Evolutionary conservation across 2,888 invertebrate species (phyloP).

Genomic region (Lasiommata megera): DNA sequence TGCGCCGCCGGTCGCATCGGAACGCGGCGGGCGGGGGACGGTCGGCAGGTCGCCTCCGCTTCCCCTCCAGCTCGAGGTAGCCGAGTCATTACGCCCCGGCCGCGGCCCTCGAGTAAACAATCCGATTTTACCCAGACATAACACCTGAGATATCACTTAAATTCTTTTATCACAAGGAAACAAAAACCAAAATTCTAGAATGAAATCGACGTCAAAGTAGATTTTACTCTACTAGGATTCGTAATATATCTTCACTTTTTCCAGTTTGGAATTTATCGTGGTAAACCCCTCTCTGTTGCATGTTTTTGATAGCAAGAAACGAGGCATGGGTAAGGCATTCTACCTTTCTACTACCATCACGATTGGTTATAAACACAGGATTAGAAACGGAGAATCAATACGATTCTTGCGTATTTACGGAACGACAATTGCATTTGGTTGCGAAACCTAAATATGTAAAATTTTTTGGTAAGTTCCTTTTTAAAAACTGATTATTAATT

Average conservation of each 20-base stretch:
- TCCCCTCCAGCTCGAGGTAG: conserved; percentile 46
- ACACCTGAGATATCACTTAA: conserved; percentile 50
- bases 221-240: too few species aligned
- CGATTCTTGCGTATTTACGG: not conserved
- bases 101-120: conserved; percentile 72
- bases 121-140: conserved; percentile 30
- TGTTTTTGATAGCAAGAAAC: not conserved
- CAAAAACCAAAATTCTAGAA: too few species aligned
- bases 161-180: not conserved
- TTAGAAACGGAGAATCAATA: not conserved
- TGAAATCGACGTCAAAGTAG: too few species aligned
- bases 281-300: too few species aligned
- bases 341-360: too few species aligned
- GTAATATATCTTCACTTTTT: too few species aligned
- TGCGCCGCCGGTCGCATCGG: conserved; percentile 62
- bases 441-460: too few species aligned
- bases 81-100: conserved; percentile 58
- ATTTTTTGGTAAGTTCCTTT: too few species aligned
- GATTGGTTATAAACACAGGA: not conserved
- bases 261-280: too few species aligned
- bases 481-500: too few species aligned
- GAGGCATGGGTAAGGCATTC: not conserved
- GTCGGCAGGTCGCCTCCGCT: conserved; percentile 49
- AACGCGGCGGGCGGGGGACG: conserved; percentile 44
- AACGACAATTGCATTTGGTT: not conserved